Base-by-base conservation (phyloP, 2,888 invertebrate genomes). In the Muschampia plurimacula region DNA sequence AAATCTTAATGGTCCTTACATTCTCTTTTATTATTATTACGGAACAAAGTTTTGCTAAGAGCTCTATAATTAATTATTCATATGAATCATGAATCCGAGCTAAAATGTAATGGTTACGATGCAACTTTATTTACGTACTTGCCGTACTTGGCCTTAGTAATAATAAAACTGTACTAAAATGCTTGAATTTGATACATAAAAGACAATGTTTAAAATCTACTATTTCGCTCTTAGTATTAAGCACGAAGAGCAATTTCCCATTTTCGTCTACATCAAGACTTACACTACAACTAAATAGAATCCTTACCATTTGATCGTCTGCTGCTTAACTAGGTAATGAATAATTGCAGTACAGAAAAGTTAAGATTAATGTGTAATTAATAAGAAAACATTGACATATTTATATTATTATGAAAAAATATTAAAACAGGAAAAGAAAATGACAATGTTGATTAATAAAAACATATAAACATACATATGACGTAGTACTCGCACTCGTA, bases 201-300 rank as follows among this genome's bases (percentile, higher is more conserved):
- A 84, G 79, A 85, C 83, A 84, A 84, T 86, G 86, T 89, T 88
- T 86, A 83, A 86, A 89, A 87, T 86, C 84, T 82, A 83, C 84
- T 82, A 78, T 77, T 81, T 78, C 79, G 77, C 84, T 80, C 64
- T 77, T 71, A 77, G 81, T 79, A 81, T 84, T 88, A 88, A 89
- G 82, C 84, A 86, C 83, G 77, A 80, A 81, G 83, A 86, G 88
- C 83, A 86, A 87, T 89, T 87, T 86, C 84, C 86, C 82, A 87
- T 87, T 89, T 89, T 88, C 86, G 82, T 87, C 82, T 84, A 83
- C 82, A 81, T 78, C 78, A 78, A 81, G 83, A 82, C 83, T 84
- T 86, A 82, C 80, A 82, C 81, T 83, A 79, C 80, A 82, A 81
- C 81, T 83, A 78, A 83, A 80, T 82, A 80, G 64, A 39, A 39